Percentiles rank a stretch among this genome's conserved stretches.
phyloP scores from a whole-genome alignment of 2,113 vertebrate genomes.

The Menura novaehollandiae region DNA sequence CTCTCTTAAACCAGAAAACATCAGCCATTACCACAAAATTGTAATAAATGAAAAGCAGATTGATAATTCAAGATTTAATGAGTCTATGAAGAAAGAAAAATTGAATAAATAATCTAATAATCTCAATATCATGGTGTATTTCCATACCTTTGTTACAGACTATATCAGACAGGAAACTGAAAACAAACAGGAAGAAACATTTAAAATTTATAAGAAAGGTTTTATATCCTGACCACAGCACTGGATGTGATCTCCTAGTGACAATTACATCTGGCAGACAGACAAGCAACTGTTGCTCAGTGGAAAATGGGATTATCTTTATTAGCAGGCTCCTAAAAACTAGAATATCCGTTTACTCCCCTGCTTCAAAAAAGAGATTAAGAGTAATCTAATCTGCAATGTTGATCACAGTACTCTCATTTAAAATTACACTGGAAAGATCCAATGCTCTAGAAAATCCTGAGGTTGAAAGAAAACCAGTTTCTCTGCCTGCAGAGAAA shows the following conservation, averaged over 20 bases:
- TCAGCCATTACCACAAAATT: background rate
- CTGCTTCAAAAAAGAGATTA: conserved; percentile 23
- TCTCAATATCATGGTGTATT: background rate
- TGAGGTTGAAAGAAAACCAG: background rate
- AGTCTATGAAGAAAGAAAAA: background rate
- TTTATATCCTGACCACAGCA: background rate
- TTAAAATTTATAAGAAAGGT: background rate
- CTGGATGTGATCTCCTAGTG: background rate
- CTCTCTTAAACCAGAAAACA: background rate
- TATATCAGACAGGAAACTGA: background rate
- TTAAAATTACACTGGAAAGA: background rate
- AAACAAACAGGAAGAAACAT: background rate
- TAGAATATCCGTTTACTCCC: background rate
- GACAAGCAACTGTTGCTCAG: conserved; percentile 11
- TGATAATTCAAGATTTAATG: background rate
- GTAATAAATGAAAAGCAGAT: background rate
- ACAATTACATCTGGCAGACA: conserved; percentile 15
- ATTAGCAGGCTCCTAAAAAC: conserved; percentile 35
- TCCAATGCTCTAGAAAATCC: background rate
- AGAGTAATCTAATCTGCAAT: conserved; percentile 27
- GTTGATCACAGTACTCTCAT: background rate
- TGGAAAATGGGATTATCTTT: conserved; percentile 51
- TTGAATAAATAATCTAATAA: background rate
- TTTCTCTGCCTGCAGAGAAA: background rate
- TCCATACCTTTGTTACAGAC: background rate